phyloP scores from a whole-genome alignment of 2,888 invertebrate species.

The Eupithecia dodoneata region DNA sequence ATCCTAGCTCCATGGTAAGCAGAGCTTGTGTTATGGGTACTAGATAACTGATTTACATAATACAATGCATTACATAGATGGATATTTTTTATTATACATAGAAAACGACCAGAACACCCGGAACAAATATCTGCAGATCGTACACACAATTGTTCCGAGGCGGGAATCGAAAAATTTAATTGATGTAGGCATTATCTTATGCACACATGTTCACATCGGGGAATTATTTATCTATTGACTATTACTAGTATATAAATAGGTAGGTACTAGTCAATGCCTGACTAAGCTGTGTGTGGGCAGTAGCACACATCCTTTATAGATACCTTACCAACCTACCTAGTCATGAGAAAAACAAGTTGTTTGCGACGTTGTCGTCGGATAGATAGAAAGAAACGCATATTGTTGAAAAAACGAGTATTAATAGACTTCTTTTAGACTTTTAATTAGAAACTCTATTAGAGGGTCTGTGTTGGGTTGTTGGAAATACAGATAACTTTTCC shows the following conservation, averaged over 20 bases:
- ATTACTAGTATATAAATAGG: neutral
- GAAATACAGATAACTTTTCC: neutral
- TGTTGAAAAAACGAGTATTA: neutral
- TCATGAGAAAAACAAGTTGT: neutral
- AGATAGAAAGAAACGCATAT: neutral
- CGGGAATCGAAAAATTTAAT: no score
- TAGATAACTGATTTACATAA: no score
- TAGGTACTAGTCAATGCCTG: neutral
- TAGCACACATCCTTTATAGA: constrained; percentile 7
- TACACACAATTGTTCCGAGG: no score
- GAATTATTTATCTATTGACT: neutral
- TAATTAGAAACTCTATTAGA: neutral
- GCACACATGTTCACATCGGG: no score
- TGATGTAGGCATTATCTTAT: neutral
- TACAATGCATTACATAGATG: no score
- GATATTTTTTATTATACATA: no score
- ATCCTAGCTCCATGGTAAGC: no score
- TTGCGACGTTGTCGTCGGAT: neutral
- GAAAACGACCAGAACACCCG: no score
- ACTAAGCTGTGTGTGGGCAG: constrained; percentile 7
- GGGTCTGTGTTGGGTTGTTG: no score
- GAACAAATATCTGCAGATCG: no score
- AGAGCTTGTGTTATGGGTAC: no score
- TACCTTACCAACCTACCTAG: neutral
- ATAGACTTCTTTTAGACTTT: neutral